Conservation (phyloP, 2,888 invertebrate genomes). For the Empis stercorea region DNA sequence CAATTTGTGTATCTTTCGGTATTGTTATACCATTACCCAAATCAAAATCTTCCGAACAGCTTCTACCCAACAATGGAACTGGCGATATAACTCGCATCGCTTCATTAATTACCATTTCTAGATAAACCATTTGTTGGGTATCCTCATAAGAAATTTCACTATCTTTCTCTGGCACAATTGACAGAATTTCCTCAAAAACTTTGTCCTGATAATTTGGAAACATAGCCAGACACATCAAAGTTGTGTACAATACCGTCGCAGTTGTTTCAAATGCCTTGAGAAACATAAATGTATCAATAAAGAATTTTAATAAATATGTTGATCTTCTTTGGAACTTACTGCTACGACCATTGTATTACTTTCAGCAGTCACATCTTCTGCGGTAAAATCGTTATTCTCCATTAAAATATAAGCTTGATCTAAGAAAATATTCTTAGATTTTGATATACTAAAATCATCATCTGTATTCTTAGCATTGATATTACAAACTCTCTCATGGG, state of each 20-base stretch:
- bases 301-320: too few relatives aligned
- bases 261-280: constrained; percentile 33
- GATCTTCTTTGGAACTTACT: not conserved
- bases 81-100: constrained; percentile 31
- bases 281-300: too few relatives aligned
- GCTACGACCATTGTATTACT: not conserved
- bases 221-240: constrained; percentile 30
- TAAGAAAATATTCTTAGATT: constrained; percentile 16
- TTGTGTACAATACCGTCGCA: constrained; percentile 29
- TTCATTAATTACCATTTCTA: constrained; percentile 30
- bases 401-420: constrained; percentile 14
- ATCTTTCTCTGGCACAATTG: constrained; percentile 16
- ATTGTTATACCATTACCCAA: constrained; percentile 25
- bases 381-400: not conserved
- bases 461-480: not conserved
- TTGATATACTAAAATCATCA: constrained; percentile 6
- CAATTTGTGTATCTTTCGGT: constrained; percentile 27
- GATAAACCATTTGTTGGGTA: constrained; percentile 23
- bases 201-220: constrained; percentile 27
- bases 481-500: too few relatives aligned
- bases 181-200: constrained; percentile 22
- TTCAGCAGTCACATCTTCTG: not conserved
- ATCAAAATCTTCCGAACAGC: too few relatives aligned
- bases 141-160: constrained; percentile 19
- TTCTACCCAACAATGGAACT: too few relatives aligned